Conservation (phyloP, 2,113 vertebrate genomes). For the Trogon melanurus region DNA sequence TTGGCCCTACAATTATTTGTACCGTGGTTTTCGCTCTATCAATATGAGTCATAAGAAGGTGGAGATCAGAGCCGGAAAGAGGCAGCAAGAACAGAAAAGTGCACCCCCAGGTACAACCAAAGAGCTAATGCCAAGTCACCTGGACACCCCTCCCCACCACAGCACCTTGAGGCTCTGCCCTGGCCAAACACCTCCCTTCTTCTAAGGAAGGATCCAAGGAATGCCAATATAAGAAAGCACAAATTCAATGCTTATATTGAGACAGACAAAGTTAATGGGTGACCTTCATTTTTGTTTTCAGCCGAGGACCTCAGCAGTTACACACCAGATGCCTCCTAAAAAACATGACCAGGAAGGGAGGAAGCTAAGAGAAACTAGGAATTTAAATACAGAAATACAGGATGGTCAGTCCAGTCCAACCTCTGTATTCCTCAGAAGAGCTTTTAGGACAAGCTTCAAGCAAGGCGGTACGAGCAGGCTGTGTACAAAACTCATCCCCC, state of each 20-base stretch:
- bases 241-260: background rate
- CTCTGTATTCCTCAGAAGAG: background rate
- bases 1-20: background rate
- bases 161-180: background rate
- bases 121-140: background rate
- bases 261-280: background rate
- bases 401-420: background rate
- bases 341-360: background rate
- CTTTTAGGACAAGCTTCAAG: background rate
- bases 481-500: background rate
- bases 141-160: too few species aligned
- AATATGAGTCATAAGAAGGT: background rate
- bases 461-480: background rate
- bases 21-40: background rate
- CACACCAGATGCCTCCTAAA: fast-evolving
- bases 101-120: background rate
- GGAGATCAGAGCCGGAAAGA: background rate
- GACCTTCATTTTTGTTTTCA: background rate
- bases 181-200: background rate
- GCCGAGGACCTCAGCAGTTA: background rate
- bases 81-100: background rate
- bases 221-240: background rate
- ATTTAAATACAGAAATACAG: background rate
- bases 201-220: background rate
- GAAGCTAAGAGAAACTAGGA: background rate